Evolutionary conservation across 2,797 vertebrate species (phyloP).

Genomic region (Anolis apletophallus): DNA sequence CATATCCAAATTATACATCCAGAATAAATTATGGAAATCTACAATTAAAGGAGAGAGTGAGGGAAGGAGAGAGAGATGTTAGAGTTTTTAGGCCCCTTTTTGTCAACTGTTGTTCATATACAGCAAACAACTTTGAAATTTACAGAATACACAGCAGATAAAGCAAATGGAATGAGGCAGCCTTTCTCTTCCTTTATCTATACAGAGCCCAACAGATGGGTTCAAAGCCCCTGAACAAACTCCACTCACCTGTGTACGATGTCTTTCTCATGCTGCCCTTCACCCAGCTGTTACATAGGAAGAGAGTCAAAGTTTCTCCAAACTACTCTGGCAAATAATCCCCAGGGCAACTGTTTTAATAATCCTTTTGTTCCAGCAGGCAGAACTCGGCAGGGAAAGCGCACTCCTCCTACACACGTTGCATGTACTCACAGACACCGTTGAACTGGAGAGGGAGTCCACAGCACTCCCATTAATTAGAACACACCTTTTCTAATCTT

Average conservation of each 20-base stretch:
- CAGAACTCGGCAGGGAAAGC: constrained; percentile 40
- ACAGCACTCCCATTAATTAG: constrained; percentile 28
- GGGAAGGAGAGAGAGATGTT: not conserved
- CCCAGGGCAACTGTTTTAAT: not conserved
- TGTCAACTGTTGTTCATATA: not conserved
- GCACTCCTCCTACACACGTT: not conserved
- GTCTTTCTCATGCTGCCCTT: constrained; percentile 70
- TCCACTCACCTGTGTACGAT: constrained; percentile 69
- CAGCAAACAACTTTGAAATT: not conserved
- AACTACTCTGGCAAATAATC: not conserved
- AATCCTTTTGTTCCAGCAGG: constrained; percentile 15
- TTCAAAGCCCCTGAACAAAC: not conserved
- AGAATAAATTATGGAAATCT: not conserved
- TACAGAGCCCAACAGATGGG: not conserved
- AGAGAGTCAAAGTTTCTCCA: constrained; percentile 16
- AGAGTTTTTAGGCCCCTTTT: not conserved
- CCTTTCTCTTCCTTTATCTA: not conserved
- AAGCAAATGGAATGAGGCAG: not conserved
- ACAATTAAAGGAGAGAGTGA: not conserved
- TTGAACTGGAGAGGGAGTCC: constrained; percentile 39
- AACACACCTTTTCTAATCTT: constrained; percentile 65
- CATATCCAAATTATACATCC: not conserved
- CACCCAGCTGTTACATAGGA: constrained; percentile 55
- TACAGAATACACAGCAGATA: not conserved
- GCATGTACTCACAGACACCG: not conserved